Evolutionary conservation across 1,140 invertebrate genomes (phyloP), one percentile per base, ranked within the genome.

Genomic region (Ceratina calcarata): DNA sequence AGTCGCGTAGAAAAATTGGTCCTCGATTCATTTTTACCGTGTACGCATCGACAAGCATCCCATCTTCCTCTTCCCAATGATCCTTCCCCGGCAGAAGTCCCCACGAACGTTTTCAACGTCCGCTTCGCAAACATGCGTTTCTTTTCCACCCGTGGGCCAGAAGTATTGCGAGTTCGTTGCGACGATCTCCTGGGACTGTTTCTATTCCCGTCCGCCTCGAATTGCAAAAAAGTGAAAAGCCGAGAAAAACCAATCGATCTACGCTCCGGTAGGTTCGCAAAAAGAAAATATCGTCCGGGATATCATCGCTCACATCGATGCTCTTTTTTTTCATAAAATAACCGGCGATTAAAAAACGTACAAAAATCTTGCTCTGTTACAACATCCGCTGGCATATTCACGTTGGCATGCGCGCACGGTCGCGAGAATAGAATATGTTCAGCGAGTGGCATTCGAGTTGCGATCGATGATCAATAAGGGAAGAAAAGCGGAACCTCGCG

Each of bases 401-500:
- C 8, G 3, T 58, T 45, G 13, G 0, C 37, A 72, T 18, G 18
- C 72, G 49, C 69, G n/a, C 27, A 18, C 24, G 61, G 55, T n/a
- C 51, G 20, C 53, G 49, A 58, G 32, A 67, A 24, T 18, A 65
- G n/a, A 49, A 65, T 69, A 49, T 18, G 57, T 22, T 37, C 10
- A 66, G n/a, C 60, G 60, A 18, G n/a, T 66, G 8, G n/a, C 57
- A 37, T 49, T 20, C 60, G 60, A 4, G 27, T 27, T 22, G 15
- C 32, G 55, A 60, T 71, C 72, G 69, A 20, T 45, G 66, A 75
- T 22, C 58, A 69, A 76, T 55, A 84, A 72, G 20, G 53, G 18
- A 49, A 32, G 51, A n/a, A 55, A 65, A 67, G 51, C 49, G 49
- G 22, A 55, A 53, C 57, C 72, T 57, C 69, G 71, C 1, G 32